Evolutionary conservation across 2,113 vertebrate species (phyloP).

Genomic region (Ornithorhynchus anatinus): DNA sequence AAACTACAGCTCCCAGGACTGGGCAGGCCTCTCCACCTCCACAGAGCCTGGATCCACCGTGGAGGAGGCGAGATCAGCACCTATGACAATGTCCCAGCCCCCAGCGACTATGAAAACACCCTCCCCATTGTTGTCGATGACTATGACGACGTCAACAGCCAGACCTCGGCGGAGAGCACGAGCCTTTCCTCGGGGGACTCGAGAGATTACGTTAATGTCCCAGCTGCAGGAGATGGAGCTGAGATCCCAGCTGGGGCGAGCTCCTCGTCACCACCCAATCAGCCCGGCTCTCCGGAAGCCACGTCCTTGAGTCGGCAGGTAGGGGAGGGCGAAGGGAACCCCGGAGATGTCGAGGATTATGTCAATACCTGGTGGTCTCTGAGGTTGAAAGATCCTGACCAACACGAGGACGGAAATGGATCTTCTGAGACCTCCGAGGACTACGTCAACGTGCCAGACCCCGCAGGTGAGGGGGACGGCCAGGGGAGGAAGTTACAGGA

Average conservation of each 20-base stretch:
- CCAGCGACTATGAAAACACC: neutral
- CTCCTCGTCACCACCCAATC: neutral
- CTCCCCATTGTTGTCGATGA: neutral
- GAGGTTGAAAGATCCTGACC: neutral
- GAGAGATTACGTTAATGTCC: constrained; percentile 45
- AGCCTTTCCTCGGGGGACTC: constrained; percentile 46
- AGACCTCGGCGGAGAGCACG: neutral
- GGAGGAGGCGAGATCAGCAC: neutral
- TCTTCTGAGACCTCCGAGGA: constrained; percentile 47
- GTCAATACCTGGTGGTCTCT: neutral
- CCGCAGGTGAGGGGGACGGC: neutral
- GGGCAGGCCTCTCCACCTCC: neutral
- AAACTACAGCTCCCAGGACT: constrained; percentile 6
- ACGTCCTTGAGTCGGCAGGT: neutral
- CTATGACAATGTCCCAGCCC: constrained; percentile 18
- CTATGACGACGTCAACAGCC: neutral
- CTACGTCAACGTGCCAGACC: constrained; percentile 45
- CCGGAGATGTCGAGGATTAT: neutral
- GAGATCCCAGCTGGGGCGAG: neutral
- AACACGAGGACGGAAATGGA: constrained; percentile 2
- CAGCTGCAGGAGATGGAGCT: neutral
- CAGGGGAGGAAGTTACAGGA: neutral
- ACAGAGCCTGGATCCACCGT: neutral
- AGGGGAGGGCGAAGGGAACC: neutral
- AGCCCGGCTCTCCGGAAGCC: neutral